phyloP scores from a whole-genome alignment of 1,140 invertebrate genomes.

The Zaprionus capensis region DNA sequence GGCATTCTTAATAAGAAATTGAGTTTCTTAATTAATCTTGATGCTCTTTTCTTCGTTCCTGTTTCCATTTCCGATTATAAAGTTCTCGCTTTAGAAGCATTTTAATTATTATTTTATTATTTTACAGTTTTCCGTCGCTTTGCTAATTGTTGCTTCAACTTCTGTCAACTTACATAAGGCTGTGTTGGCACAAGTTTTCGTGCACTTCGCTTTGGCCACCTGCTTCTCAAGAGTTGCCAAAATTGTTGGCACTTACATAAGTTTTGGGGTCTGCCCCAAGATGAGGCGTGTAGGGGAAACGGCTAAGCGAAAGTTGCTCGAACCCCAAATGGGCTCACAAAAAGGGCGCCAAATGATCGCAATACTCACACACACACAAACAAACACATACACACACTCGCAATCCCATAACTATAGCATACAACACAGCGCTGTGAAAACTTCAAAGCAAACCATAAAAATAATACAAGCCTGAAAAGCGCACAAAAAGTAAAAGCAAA shows the following conservation, averaged over 20 bases:
- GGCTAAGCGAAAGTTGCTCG: constrained; percentile 39
- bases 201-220: background rate
- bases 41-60: background rate
- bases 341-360: constrained; percentile 63
- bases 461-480: constrained; percentile 54
- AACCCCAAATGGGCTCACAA: constrained; percentile 35
- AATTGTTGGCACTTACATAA: constrained; percentile 61
- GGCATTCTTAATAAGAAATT: too few relatives aligned
- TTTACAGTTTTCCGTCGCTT: background rate
- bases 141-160: constrained; percentile 27
- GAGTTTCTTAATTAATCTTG: too few relatives aligned
- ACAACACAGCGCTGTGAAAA: constrained; percentile 55
- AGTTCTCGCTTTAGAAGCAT: background rate
- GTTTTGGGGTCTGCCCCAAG: constrained; percentile 21
- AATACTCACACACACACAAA: constrained; percentile 7
- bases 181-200: background rate
- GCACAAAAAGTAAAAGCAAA: constrained; percentile 38
- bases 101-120: constrained; percentile 19
- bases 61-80: background rate
- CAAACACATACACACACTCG: background rate
- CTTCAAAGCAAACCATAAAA: constrained; percentile 60
- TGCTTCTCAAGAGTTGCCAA: constrained; percentile 25
- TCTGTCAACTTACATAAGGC: constrained; percentile 18
- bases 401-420: constrained; percentile 46
- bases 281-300: background rate